Percentiles rank a stretch among this genome's conserved stretches.
phyloP scores from a whole-genome alignment of 2,888 invertebrate genomes.

The Tubiluchus corallicola region DNA sequence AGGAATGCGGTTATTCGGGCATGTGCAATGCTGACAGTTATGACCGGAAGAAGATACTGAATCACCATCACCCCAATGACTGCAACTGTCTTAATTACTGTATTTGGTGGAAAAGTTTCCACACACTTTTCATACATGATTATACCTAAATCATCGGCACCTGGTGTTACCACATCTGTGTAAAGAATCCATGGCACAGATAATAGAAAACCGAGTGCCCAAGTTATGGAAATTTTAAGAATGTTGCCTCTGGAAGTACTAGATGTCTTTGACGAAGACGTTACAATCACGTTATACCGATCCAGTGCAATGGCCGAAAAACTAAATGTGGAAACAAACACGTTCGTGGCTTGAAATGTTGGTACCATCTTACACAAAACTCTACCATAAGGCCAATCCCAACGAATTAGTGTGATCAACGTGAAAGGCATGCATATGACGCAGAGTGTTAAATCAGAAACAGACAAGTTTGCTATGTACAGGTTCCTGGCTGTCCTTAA shows the following conservation, averaged over 20 bases:
- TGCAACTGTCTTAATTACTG: constrained; percentile 16
- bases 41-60: constrained; percentile 20
- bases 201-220: constrained; percentile 18
- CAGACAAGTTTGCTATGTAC: constrained; percentile 20
- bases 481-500: constrained; percentile 17
- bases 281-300: constrained; percentile 20
- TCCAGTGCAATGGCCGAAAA: constrained; percentile 23
- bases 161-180: constrained; percentile 20
- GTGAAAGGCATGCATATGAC: constrained; percentile 22
- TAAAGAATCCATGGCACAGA: constrained; percentile 21
- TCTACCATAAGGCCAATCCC: constrained; percentile 21
- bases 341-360: constrained; percentile 20
- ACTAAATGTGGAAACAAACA: constrained; percentile 23
- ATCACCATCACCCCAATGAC: constrained; percentile 18
- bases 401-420: constrained; percentile 19
- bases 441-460: constrained; percentile 22
- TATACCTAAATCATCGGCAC: constrained; percentile 16
- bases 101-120: constrained; percentile 21
- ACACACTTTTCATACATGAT: constrained; percentile 26
- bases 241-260: constrained; percentile 7
- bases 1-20: constrained; percentile 26
- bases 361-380: constrained; percentile 19
- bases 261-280: constrained; percentile 14
- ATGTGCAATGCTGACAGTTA: constrained; percentile 19
- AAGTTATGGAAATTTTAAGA: constrained; percentile 15